Evolutionary conservation across 2,888 invertebrate genomes (phyloP).

Genomic region (Steinernema scapterisci): DNA sequence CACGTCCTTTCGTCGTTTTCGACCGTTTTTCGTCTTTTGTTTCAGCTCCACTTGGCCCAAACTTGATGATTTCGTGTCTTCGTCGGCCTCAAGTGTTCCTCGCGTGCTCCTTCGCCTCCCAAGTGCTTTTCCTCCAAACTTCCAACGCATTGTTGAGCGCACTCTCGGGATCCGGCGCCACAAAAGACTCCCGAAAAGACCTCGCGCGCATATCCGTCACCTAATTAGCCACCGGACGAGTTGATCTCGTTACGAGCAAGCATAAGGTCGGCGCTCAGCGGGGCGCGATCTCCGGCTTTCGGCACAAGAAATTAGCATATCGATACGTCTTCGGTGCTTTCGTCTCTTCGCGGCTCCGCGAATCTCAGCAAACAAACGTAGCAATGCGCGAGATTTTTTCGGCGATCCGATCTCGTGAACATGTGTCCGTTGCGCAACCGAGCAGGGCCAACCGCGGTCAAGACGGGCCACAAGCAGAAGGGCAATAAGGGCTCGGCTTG

Average conservation of each 20-base stretch:
- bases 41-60: slow-evolving; percentile 8
- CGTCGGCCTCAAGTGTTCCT: slow-evolving; percentile 14
- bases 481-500: background rate
- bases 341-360: background rate
- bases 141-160: background rate
- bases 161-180: background rate
- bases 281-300: slow-evolving; percentile 18
- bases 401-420: slow-evolving; percentile 3
- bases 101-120: slow-evolving; percentile 20
- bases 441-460: slow-evolving; percentile 9
- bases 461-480: background rate
- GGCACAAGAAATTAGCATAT: slow-evolving; percentile 29
- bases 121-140: slow-evolving; percentile 11
- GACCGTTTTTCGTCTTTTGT: slow-evolving; percentile 16
- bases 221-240: slow-evolving; percentile 21
- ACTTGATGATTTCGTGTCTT: slow-evolving; percentile 23
- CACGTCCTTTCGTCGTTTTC: background rate
- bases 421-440: slow-evolving; percentile 26
- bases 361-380: slow-evolving; percentile 1
- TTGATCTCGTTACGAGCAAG: slow-evolving; percentile 20
- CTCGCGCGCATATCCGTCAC: slow-evolving; percentile 18
- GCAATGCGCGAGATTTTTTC: slow-evolving; percentile 20
- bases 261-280: slow-evolving; percentile 29
- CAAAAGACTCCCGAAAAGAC: slow-evolving; percentile 1
- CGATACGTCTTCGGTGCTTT: slow-evolving; percentile 21